Evolutionary conservation across 2,888 invertebrate genomes (phyloP).

Genomic region (Rhynchonema sp.): DNA sequence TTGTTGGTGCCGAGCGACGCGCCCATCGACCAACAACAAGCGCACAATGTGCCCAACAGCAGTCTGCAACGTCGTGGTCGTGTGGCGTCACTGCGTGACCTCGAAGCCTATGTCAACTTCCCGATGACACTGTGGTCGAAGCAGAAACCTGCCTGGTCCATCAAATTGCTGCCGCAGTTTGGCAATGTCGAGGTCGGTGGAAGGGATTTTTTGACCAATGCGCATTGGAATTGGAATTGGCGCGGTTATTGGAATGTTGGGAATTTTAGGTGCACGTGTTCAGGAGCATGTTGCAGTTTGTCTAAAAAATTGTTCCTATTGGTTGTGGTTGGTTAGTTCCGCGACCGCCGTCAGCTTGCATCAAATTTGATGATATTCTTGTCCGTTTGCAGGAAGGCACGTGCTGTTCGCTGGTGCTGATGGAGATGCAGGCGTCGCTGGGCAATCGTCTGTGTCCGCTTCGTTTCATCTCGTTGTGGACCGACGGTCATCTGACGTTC

Average conservation of each 20-base stretch:
- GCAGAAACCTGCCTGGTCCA: neutral
- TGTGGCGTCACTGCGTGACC: neutral
- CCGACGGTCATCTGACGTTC: constrained; percentile 4
- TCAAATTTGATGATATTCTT: no score
- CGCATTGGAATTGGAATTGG: no score
- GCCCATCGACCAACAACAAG: no score
- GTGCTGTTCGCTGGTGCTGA: constrained; percentile 6
- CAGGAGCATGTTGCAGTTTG: no score
- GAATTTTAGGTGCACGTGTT: no score
- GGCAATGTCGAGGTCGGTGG: constrained; percentile 2
- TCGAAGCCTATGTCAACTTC: constrained; percentile 1
- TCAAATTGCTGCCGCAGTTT: constrained; percentile 1
- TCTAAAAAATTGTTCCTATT: no score
- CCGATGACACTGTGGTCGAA: neutral
- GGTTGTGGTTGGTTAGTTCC: neutral
- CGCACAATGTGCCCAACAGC: no score
- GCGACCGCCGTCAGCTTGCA: no score
- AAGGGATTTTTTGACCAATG: no score
- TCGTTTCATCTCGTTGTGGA: constrained; percentile 3
- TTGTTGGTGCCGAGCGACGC: no score
- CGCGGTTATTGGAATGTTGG: no score
- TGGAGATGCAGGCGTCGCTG: constrained; percentile 3
- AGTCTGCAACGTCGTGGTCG: no score
- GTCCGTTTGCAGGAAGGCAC: constrained; percentile 1
- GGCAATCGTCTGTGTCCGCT: constrained; percentile 4